Percentiles rank a stretch among this genome's conserved stretches.
phyloP scores from a whole-genome alignment of 2,888 invertebrate genomes.

The Calameuta idolon region DNA sequence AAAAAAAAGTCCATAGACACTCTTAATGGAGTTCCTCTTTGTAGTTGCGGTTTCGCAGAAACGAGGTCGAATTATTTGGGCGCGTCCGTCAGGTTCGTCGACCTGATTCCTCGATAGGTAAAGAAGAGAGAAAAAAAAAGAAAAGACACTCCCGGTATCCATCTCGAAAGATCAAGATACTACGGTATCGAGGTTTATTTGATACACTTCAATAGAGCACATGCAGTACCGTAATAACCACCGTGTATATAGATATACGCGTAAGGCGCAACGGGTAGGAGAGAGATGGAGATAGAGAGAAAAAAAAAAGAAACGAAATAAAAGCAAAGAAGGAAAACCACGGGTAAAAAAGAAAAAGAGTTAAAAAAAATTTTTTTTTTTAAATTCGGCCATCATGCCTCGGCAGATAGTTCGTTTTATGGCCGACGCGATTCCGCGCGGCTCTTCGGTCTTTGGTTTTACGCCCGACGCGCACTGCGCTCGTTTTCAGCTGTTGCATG shows the following conservation, averaged over 20 bases:
- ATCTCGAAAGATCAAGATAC: neutral
- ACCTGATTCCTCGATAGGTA: neutral
- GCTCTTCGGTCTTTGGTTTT: constrained; percentile 27
- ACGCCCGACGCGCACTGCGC: constrained; percentile 36
- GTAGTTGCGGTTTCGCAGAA: neutral
- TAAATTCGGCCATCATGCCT: constrained; percentile 24
- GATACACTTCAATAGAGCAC: neutral
- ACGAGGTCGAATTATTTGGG: neutral
- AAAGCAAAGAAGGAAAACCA: constrained; percentile 8
- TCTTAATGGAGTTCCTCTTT: neutral
- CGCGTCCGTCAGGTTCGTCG: neutral
- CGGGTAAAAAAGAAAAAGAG: constrained; percentile 13
- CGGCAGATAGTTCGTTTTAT: constrained; percentile 43
- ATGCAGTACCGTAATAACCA: neutral
- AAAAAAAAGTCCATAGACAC: neutral
- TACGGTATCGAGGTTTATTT: neutral
- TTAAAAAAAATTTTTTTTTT: constrained; percentile 4
- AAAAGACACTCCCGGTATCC: neutral
- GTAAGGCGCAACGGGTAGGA: neutral
- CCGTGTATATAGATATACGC: neutral
- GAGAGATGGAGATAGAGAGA: constrained; percentile 16
- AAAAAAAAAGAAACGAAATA: constrained; percentile 14
- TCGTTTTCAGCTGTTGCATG: constrained; percentile 56
- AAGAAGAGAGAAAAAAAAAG: neutral
- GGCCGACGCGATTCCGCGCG: constrained; percentile 22